Conservation (phyloP, 1,140 invertebrate genomes). For the Pygmarrhopalites habei region DNA sequence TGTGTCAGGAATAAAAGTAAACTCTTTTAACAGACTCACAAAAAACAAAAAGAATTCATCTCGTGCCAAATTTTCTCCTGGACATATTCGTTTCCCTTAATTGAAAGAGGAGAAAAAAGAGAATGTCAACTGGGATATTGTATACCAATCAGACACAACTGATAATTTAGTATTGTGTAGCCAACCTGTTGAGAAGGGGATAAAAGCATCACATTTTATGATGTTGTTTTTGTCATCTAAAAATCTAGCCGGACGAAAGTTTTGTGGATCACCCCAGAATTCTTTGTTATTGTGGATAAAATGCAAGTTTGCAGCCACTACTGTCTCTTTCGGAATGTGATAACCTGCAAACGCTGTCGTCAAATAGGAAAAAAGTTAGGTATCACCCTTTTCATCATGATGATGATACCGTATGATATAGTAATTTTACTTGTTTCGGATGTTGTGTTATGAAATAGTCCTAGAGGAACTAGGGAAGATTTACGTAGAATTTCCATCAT, state of each 20-base stretch:
- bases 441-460: conserved; percentile 67
- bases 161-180: no score
- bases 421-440: conserved; percentile 52
- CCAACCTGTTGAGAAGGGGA: conserved; percentile 38
- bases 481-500: conserved; percentile 67
- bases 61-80: conserved; percentile 35
- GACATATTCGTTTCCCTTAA: conserved; percentile 33
- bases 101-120: no score
- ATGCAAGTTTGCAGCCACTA: conserved; percentile 74
- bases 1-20: conserved; percentile 18
- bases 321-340: conserved; percentile 58
- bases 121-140: no score
- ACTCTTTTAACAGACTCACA: conserved; percentile 30
- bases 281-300: conserved; percentile 63
- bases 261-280: conserved; percentile 61
- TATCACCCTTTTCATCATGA: background rate
- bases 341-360: conserved; percentile 28
- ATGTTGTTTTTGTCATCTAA: conserved; percentile 56
- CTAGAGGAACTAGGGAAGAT: conserved; percentile 69
- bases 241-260: conserved; percentile 70
- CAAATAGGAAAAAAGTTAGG: background rate
- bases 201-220: conserved; percentile 52
- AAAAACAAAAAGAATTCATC: conserved; percentile 36
- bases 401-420: conserved; percentile 13
- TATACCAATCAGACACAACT: no score